These are phyloP conservation scores for Ornithoptera priamus DNA, from an alignment of 2,888 invertebrate genomes.

Conservation along the genomic window DNA sequence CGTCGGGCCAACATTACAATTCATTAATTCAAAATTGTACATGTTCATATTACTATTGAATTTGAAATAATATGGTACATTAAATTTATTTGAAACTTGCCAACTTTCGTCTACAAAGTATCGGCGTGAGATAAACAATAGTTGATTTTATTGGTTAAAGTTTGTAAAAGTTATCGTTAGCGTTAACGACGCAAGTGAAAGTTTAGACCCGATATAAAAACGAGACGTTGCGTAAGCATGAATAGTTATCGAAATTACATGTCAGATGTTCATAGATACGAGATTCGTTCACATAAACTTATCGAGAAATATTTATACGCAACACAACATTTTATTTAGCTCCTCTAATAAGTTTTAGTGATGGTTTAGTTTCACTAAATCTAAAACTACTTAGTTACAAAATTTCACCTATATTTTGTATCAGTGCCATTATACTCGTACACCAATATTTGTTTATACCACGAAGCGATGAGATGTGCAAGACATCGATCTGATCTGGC, in stretches of 20 bases:
- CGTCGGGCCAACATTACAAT: too few relatives aligned
- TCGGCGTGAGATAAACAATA: not conserved
- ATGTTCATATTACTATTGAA: not conserved
- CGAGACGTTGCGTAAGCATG: constrained; percentile 19
- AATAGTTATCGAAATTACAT: constrained; percentile 19
- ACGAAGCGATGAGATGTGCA: too few relatives aligned
- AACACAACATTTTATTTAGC: too few relatives aligned
- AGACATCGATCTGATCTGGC: too few relatives aligned
- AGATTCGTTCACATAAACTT: too few relatives aligned
- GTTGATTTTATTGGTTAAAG: constrained; percentile 18
- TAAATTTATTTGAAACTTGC: not conserved
- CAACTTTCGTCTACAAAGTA: constrained; percentile 1
- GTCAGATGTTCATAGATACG: constrained; percentile 8
- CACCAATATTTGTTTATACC: too few relatives aligned
- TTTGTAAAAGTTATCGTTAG: constrained; percentile 5
- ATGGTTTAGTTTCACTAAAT: too few relatives aligned
- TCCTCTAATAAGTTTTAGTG: too few relatives aligned
- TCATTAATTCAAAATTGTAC: not conserved
- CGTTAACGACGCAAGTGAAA: constrained; percentile 27
- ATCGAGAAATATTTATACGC: too few relatives aligned
- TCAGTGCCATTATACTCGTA: too few relatives aligned
- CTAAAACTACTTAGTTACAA: too few relatives aligned
- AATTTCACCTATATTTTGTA: too few relatives aligned
- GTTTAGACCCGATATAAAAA: constrained; percentile 25
- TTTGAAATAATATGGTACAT: not conserved